These are phyloP conservation scores for Peromyscus nudipes DNA, from an alignment of 2,797 vertebrate species.

Conservation along the genomic window DNA sequence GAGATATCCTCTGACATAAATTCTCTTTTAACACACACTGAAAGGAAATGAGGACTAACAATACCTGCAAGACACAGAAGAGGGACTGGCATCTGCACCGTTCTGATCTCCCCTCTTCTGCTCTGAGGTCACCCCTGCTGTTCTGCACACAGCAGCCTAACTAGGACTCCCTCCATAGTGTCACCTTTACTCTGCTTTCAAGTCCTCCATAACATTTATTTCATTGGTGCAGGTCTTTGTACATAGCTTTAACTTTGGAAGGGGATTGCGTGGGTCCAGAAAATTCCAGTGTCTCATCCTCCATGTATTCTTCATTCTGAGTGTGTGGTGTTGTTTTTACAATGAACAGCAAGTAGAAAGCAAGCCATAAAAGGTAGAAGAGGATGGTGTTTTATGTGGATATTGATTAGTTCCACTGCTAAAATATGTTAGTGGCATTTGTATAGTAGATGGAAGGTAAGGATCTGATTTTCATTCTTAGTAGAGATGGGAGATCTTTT, in stretches of 20 bases:
- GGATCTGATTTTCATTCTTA: not conserved
- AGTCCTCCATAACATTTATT: too few relatives aligned
- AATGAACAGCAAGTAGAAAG: not conserved
- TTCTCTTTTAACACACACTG: not conserved
- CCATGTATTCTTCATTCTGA: not conserved
- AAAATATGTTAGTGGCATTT: not conserved
- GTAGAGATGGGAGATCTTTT: not conserved
- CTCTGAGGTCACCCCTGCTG: not conserved
- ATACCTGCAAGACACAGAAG: not conserved
- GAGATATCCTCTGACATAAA: not conserved
- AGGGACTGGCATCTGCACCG: not conserved
- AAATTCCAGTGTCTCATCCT: not conserved
- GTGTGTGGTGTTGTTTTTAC: not conserved
- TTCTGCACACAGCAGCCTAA: not conserved
- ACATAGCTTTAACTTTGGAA: not conserved
- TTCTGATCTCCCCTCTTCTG: not conserved
- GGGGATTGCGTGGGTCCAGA: not conserved
- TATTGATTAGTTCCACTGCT: not conserved
- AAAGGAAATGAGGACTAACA: not conserved
- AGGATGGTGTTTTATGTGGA: not conserved
- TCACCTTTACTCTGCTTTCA: not conserved
- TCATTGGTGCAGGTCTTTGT: not conserved
- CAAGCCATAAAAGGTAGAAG: not conserved
- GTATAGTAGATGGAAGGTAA: accelerated
- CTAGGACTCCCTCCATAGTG: not conserved